These are phyloP conservation scores for Panzeria rudis DNA, from an alignment of 2,888 invertebrate species.

Conservation along the genomic window DNA sequence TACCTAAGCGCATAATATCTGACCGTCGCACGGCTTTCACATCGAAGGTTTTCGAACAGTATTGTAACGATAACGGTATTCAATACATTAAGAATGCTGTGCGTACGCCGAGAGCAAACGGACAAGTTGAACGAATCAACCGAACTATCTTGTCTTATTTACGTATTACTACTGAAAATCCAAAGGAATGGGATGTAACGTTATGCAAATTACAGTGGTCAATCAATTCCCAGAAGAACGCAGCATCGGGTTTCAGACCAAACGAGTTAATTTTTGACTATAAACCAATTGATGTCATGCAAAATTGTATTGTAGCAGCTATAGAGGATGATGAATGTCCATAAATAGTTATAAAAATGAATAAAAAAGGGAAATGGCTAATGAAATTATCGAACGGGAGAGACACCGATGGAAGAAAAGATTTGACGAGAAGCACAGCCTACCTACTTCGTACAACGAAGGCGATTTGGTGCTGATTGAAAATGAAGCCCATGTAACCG, in stretches of 20 bases:
- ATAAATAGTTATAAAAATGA: constrained; percentile 7
- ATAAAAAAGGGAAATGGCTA: constrained; percentile 20
- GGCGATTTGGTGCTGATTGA: constrained; percentile 58
- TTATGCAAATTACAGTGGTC: too few relatives aligned
- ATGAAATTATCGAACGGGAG: constrained; percentile 35
- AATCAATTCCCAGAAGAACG: too few relatives aligned
- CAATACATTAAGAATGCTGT: too few relatives aligned
- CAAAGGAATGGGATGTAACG: constrained; percentile 62
- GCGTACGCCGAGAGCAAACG: too few relatives aligned
- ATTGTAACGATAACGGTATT: constrained; percentile 42
- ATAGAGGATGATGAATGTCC: too few relatives aligned
- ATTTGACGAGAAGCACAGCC: neutral
- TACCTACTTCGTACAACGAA: constrained; percentile 5
- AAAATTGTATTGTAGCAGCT: too few relatives aligned
- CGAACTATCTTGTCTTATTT: constrained; percentile 71
- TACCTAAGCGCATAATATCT: neutral
- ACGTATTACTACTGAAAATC: constrained; percentile 61
- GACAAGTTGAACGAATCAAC: constrained; percentile 59
- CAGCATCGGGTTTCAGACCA: too few relatives aligned
- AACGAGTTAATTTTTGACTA: too few relatives aligned
- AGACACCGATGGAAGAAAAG: constrained; percentile 27
- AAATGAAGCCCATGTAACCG: constrained; percentile 63
- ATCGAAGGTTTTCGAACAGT: constrained; percentile 72
- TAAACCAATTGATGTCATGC: too few relatives aligned
- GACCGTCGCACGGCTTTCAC: constrained; percentile 54